These are phyloP conservation scores for Pomacea canaliculata DNA, from an alignment of 2,888 invertebrate species.

Conservation along the genomic window DNA sequence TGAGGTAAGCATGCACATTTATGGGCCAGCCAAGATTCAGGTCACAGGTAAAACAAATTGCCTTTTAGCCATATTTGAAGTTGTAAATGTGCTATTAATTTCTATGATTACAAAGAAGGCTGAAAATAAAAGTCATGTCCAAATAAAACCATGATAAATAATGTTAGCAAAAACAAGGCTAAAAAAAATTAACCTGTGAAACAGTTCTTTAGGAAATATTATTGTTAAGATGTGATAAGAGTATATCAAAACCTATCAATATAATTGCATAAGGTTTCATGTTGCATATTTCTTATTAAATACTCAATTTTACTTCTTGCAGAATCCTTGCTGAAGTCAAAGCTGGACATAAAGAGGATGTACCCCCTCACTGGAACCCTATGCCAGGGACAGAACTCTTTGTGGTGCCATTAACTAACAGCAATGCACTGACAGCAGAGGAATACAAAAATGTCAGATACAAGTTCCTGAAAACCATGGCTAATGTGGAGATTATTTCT, in stretches of 20 bases:
- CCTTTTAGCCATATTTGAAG: no score
- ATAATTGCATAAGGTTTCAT: no score
- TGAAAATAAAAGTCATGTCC: no score
- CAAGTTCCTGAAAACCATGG: slow-evolving; percentile 40
- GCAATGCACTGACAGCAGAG: slow-evolving; percentile 34
- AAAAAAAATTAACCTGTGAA: no score
- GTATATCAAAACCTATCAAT: no score
- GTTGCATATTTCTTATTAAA: no score
- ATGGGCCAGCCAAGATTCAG: not conserved
- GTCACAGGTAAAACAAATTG: not conserved
- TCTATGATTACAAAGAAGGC: no score
- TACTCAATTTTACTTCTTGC: not conserved
- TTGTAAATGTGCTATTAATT: no score
- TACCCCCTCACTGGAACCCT: slow-evolving; percentile 41
- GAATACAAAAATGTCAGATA: slow-evolving; percentile 42
- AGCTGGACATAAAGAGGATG: not conserved
- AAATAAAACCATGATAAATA: no score
- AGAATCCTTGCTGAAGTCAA: not conserved
- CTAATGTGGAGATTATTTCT: slow-evolving; percentile 41
- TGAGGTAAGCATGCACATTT: slow-evolving; percentile 28
- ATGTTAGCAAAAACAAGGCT: no score
- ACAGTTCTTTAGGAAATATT: no score
- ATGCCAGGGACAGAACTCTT: slow-evolving; percentile 33
- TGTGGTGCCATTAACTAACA: slow-evolving; percentile 27
- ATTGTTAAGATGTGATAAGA: no score